Evolutionary conservation across 1,140 invertebrate genomes (phyloP), one percentile per base, ranked within the genome.

Genomic region (Drosophila ambigua): DNA sequence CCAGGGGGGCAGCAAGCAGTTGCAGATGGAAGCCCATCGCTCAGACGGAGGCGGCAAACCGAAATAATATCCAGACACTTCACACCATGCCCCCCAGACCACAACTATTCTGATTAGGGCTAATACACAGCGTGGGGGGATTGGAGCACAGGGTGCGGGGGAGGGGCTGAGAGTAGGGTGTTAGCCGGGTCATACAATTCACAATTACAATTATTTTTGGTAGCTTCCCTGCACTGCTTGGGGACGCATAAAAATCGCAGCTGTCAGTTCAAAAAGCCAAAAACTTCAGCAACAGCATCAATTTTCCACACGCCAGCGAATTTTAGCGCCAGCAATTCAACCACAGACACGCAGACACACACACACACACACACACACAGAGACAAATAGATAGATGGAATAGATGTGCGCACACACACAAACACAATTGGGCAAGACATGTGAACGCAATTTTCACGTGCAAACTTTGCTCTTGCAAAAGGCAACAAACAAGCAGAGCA

Each of bases 261-360:
- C 79, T 88, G 82, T 87, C 82, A 88, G 82, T 88, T 87, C 76
- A 88, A 88, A 89, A 88, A 88, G 83, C 83, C 79, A 88, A 88
- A 89, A 88, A 88, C 83, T 89, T 83, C 72, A 88, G 51, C 61
- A 78, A 52, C 83, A 87, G 75, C 82, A 85, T 85, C 82, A 85
- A 85, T 87, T 87, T 87, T 79, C 63, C 74, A 72, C 79, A 83
- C 67, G 64, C 83, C 81, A 85, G 53, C 68, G 60, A 62, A 81
- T 73, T 80, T 85, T 80, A 51, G 57, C 49, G 5, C 58, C 66
- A 69, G 63, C 62, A 67, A 68, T 55, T 50, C 44, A 16, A 31
- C 24, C 51, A 54, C n/a, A n/a, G n/a, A 72, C 35, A 58, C 54
- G 44, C 58, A 48, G 55, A 71, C 60, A 51, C 55, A 55, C 51